A percentile compares a stretch with the other conserved stretches of the same genome.
These are phyloP conservation scores for Botia kubotai DNA, from an alignment of 2,797 vertebrate genomes.

Conservation along the genomic window DNA sequence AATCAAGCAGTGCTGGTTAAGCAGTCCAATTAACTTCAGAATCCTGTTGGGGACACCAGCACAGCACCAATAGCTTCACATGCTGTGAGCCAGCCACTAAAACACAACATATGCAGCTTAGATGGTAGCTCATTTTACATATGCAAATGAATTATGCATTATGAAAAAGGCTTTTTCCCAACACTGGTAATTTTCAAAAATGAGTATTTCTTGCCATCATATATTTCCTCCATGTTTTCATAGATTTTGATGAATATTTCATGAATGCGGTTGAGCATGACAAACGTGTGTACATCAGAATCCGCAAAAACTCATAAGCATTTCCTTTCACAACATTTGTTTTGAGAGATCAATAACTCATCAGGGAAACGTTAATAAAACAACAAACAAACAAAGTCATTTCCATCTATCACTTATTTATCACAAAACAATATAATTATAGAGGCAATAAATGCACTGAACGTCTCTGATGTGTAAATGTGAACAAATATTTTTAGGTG, in stretches of 20 bases:
- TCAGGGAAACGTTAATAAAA: slow-evolving; percentile 36
- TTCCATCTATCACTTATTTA: slow-evolving; percentile 32
- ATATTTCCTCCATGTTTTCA: slow-evolving; percentile 33
- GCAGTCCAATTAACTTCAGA: background rate
- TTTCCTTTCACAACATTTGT: slow-evolving; percentile 49
- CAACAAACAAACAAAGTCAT: slow-evolving; percentile 12
- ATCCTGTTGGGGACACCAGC: background rate
- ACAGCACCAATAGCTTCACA: background rate
- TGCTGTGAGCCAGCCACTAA: background rate
- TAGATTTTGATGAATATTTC: slow-evolving; percentile 57
- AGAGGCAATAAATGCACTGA: slow-evolving; percentile 30
- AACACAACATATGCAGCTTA: background rate
- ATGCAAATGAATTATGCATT: slow-evolving; percentile 23
- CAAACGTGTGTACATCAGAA: slow-evolving; percentile 47
- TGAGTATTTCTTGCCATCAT: slow-evolving; percentile 47
- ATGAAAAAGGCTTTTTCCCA: slow-evolving; percentile 10
- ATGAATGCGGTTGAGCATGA: slow-evolving; percentile 53
- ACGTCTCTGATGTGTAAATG: slow-evolving; percentile 17
- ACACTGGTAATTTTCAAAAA: slow-evolving; percentile 30
- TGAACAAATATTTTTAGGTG: slow-evolving; percentile 28
- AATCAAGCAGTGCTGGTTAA: background rate
- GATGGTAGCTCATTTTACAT: background rate
- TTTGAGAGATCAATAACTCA: slow-evolving; percentile 41
- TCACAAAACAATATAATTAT: slow-evolving; percentile 38
- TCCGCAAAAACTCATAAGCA: slow-evolving; percentile 43